phyloP scores from a whole-genome alignment of 2,797 vertebrate genomes.

The Cirrhinus mrigala region DNA sequence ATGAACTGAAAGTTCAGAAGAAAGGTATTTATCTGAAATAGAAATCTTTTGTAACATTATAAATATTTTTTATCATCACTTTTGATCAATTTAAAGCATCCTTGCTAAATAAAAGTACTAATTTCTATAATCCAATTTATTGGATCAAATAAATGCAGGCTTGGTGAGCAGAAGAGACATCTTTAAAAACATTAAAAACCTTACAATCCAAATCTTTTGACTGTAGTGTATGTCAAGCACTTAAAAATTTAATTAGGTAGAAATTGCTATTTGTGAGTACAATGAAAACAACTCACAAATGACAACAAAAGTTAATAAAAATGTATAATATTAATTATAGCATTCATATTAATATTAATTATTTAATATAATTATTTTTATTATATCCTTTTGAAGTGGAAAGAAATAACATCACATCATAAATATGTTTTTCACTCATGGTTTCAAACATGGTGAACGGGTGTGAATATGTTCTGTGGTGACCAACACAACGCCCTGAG shows the following conservation, averaged over 20 bases:
- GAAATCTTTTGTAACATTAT: too few species aligned
- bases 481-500: neutral
- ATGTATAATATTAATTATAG: neutral
- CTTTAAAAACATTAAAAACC: too few species aligned
- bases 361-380: too few species aligned
- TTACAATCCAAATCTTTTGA: too few species aligned
- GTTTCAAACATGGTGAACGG: neutral
- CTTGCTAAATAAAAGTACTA: too few species aligned
- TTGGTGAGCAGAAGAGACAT: too few species aligned
- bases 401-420: neutral
- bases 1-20: too few species aligned
- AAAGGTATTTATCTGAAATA: too few species aligned
- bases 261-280: neutral
- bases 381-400: neutral
- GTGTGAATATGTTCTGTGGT: neutral
- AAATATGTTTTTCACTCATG: neutral
- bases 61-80: too few species aligned
- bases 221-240: neutral
- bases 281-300: neutral
- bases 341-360: neutral
- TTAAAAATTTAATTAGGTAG: neutral
- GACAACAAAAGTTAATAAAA: neutral
- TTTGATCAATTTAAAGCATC: too few species aligned
- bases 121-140: too few species aligned
- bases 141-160: too few species aligned